Conservation (phyloP, 2,888 invertebrate genomes). For the Campoletis raptor region DNA sequence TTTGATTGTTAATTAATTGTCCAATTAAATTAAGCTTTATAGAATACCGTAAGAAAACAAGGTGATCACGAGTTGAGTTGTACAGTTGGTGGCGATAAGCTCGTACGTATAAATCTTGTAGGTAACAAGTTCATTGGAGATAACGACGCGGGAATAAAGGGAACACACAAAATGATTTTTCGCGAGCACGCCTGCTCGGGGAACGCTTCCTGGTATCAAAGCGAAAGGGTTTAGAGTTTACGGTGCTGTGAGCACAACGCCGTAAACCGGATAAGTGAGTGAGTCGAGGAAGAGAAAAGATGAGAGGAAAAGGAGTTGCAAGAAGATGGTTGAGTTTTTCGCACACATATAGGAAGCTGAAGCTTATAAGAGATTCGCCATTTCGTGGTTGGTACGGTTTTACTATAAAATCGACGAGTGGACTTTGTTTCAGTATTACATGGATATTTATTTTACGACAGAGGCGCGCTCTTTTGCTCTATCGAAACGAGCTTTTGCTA, state of each 20-base stretch:
- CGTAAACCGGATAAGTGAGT: constrained; percentile 67
- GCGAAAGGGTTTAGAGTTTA: constrained; percentile 63
- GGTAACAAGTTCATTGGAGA: constrained; percentile 39
- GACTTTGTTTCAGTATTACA: constrained; percentile 53
- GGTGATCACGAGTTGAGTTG: constrained; percentile 7
- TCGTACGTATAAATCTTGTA: constrained; percentile 8
- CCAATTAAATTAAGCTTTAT: background rate
- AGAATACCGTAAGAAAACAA: background rate
- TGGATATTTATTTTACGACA: constrained; percentile 61
- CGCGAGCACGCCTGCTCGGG: constrained; percentile 19
- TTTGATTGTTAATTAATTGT: background rate
- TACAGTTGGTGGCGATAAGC: constrained; percentile 27
- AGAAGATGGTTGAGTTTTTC: constrained; percentile 39
- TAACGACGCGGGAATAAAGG: constrained; percentile 56
- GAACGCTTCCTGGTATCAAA: constrained; percentile 65
- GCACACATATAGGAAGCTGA: background rate
- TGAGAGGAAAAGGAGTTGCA: constrained; percentile 41
- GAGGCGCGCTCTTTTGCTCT: constrained; percentile 39
- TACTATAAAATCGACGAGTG: constrained; percentile 66
- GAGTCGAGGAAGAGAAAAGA: constrained; percentile 35
- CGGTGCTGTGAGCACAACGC: constrained; percentile 59
- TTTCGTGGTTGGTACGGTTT: constrained; percentile 65
- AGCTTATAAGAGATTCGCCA: constrained; percentile 27
- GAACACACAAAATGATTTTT: constrained; percentile 60
- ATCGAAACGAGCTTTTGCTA: constrained; percentile 48